A percentile compares a stretch with the other conserved stretches of the same genome.
phyloP scores from a whole-genome alignment of 2,888 invertebrate genomes.

The Lagria hirta region DNA sequence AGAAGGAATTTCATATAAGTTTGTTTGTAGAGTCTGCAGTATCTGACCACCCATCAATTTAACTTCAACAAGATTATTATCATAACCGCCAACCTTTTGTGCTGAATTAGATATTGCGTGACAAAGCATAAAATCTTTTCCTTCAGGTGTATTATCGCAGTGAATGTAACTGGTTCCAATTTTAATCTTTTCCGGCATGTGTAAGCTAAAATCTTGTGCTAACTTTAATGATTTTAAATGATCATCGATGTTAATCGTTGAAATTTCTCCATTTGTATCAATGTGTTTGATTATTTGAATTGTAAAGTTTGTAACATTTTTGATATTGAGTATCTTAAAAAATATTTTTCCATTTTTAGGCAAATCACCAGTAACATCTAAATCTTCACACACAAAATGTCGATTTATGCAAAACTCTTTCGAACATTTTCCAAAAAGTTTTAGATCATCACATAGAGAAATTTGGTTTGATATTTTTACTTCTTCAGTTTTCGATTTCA shows the following conservation, averaged over 20 bases:
- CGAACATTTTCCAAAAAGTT: conserved; percentile 67
- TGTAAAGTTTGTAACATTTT: conserved; percentile 64
- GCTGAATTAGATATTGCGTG: conserved; percentile 56
- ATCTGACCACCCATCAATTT: conserved; percentile 53
- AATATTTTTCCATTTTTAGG: conserved; percentile 60
- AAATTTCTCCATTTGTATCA: conserved; percentile 34
- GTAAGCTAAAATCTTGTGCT: not conserved
- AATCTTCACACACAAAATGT: conserved; percentile 62
- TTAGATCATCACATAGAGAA: conserved; percentile 62
- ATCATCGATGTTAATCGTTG: conserved; percentile 6
- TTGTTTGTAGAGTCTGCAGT: conserved; percentile 51
- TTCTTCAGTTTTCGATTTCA: conserved; percentile 30
- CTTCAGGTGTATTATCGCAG: conserved; percentile 16
- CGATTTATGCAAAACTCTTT: conserved; percentile 61
- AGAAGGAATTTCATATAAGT: conserved; percentile 57
- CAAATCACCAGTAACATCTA: conserved; percentile 58
- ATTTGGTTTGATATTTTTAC: conserved; percentile 36
- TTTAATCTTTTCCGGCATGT: conserved; percentile 45
- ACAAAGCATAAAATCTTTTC: conserved; percentile 59
- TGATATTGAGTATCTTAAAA: conserved; percentile 60
- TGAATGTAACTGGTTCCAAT: conserved; percentile 61
- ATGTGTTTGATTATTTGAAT: conserved; percentile 59
- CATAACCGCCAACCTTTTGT: no score
- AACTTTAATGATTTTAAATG: conserved; percentile 50
- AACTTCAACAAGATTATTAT: conserved; percentile 23